Conservation (phyloP, 2,888 invertebrate genomes). For the Lepidonotus clava region DNA sequence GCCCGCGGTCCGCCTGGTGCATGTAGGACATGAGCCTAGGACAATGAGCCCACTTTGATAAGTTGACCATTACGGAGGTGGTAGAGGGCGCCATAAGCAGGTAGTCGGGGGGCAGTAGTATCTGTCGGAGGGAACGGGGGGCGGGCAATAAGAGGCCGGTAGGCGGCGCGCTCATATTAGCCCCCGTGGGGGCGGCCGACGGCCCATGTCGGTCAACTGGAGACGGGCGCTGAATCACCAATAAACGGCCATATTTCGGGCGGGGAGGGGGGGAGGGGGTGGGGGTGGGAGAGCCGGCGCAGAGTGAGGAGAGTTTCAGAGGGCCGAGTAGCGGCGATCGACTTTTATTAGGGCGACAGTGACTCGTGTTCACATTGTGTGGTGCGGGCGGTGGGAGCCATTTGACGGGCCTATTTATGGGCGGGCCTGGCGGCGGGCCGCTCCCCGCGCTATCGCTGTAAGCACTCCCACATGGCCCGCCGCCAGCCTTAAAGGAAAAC, state of each 20-base stretch:
- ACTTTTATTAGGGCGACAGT: background rate
- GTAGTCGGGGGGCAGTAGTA: background rate
- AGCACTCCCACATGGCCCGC: constrained; percentile 11
- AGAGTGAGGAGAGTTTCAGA: background rate
- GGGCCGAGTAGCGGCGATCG: background rate
- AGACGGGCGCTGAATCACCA: constrained; percentile 14
- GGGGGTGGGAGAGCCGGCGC: background rate
- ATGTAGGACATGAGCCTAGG: no score
- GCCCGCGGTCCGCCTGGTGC: no score
- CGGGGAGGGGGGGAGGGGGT: background rate
- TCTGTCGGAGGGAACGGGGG: background rate
- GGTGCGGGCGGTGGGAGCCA: background rate
- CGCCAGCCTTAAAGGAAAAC: background rate
- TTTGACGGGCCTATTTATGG: constrained; percentile 10
- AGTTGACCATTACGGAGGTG: no score
- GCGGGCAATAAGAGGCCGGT: background rate
- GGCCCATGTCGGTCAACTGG: constrained; percentile 4
- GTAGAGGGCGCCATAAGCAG: no score
- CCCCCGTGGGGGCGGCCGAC: background rate
- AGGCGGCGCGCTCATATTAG: background rate
- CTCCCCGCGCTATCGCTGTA: constrained; percentile 26
- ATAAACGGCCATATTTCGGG: constrained; percentile 33
- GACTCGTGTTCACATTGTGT: background rate
- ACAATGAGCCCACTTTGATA: no score
- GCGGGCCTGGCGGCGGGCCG: background rate